phyloP scores from a whole-genome alignment of 35 echinoderm and acorn worm genomes.

The Lytechinus pictus region DNA sequence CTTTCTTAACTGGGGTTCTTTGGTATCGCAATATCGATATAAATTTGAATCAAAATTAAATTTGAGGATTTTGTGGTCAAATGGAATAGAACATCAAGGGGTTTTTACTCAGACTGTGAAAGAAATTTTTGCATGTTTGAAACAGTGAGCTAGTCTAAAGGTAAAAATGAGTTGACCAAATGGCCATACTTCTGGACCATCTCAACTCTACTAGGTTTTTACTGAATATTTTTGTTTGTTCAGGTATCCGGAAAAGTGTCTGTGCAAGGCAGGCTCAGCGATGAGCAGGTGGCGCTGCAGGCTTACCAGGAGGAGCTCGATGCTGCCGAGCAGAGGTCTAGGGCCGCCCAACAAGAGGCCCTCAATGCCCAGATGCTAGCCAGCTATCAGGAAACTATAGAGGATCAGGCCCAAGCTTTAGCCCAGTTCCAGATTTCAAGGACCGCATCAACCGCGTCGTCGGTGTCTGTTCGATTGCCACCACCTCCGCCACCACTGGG shows the following conservation, averaged over 20 bases:
- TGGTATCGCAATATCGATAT: no score
- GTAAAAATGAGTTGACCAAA: no score
- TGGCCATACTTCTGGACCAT: no score
- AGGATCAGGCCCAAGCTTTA: conserved; percentile 32
- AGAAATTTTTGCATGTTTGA: no score
- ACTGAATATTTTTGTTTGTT: not conserved
- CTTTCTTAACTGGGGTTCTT: no score
- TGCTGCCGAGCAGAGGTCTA: not conserved
- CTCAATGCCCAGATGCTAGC: conserved; percentile 31
- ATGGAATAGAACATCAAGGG: no score
- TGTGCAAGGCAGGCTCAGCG: conserved; percentile 42
- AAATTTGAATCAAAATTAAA: no score
- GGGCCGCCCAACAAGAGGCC: conserved; percentile 28
- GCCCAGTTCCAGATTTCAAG: conserved; percentile 28
- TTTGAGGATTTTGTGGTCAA: no score
- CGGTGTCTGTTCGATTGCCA: not conserved
- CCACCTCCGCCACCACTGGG: not conserved
- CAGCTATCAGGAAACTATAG: not conserved
- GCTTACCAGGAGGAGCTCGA: conserved; percentile 73
- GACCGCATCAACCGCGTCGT: not conserved
- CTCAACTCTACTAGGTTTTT: no score
- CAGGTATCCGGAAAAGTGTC: conserved; percentile 26
- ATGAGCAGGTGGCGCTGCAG: conserved; percentile 48
- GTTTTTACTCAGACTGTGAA: no score
- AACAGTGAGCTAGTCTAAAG: no score